Percentiles rank a stretch among this genome's conserved stretches.
These are phyloP conservation scores for Notothenia rossii DNA, from an alignment of 2,113 vertebrate genomes.

Conservation along the genomic window DNA sequence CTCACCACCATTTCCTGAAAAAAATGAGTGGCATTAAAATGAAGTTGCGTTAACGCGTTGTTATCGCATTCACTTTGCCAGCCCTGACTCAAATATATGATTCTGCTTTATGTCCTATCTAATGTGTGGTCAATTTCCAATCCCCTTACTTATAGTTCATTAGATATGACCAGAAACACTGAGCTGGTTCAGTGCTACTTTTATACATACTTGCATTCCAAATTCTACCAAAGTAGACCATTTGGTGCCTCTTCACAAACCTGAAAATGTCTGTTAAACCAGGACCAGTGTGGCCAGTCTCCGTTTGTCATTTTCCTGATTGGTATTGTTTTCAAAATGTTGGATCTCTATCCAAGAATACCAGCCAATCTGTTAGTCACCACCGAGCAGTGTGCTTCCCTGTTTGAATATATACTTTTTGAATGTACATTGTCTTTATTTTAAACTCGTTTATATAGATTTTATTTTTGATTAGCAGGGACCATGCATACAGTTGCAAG, in stretches of 20 bases:
- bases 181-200: not conserved
- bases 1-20: too few relatives aligned
- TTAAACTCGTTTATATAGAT: too few relatives aligned
- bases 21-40: too few relatives aligned
- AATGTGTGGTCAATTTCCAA: not conserved
- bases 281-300: not conserved
- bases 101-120: too few relatives aligned
- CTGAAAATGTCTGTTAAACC: not conserved
- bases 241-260: not conserved
- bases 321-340: too few relatives aligned
- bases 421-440: too few relatives aligned
- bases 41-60: too few relatives aligned
- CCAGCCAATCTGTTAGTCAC: not conserved
- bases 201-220: not conserved
- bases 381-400: not conserved
- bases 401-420: not conserved
- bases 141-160: not conserved
- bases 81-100: too few relatives aligned
- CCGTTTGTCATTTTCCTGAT: too few relatives aligned
- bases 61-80: too few relatives aligned
- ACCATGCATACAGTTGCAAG: not conserved
- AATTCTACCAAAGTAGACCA: not conserved
- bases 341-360: not conserved
- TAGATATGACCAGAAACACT: not conserved
- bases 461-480: not conserved